A percentile compares a stretch with the other conserved stretches of the same genome.
Conservation (phyloP, 2,797 vertebrate genomes). For the Thamnophis elegans region DNA sequence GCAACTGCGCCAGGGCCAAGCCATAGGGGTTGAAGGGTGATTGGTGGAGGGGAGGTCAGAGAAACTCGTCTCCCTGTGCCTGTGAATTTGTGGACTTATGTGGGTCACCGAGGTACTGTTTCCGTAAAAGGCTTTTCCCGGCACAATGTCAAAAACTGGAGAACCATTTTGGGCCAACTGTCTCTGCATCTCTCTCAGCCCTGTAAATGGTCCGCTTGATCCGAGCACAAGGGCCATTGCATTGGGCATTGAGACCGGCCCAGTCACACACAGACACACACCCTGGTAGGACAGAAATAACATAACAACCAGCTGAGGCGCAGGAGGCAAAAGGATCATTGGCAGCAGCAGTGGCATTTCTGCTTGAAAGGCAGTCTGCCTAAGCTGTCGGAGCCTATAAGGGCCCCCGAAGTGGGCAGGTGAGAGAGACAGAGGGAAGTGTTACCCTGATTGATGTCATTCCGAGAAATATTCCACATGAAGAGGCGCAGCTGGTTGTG, state of each 20-base stretch:
- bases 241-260: neutral
- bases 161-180: neutral
- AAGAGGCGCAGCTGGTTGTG: constrained; percentile 70
- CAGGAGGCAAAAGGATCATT: neutral
- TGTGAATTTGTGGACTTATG: neutral
- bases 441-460: constrained; percentile 77
- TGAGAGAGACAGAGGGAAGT: constrained; percentile 55
- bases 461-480: constrained; percentile 72
- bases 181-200: neutral
- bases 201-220: neutral
- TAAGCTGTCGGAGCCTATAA: neutral
- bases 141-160: neutral
- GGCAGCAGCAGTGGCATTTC: neutral
- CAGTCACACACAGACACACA: neutral
- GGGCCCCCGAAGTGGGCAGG: neutral
- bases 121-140: neutral
- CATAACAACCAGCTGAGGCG: neutral
- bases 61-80: neutral
- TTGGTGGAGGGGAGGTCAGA: neutral
- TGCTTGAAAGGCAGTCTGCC: neutral
- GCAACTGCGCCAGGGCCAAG: too few relatives aligned
- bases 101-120: neutral
- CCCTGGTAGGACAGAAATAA: neutral
- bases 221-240: neutral
- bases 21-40: neutral